Conservation (phyloP, 1,140 invertebrate genomes). For the Pseudoatta argentina region DNA sequence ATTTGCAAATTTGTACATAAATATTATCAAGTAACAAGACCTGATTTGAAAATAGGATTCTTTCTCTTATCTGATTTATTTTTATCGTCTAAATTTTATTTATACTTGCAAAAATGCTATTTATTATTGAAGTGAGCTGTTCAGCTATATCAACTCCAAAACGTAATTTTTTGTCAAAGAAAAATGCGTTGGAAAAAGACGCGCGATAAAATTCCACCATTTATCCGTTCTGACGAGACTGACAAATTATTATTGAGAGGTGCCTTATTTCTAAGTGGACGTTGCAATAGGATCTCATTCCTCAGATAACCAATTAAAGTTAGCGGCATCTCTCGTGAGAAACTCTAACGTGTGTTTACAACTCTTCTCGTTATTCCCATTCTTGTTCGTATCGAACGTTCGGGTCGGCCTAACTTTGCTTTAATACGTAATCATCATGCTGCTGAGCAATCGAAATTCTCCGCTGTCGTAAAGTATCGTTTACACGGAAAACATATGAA, state of each 20-base stretch:
- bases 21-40: too few species aligned
- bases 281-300: slow-evolving; percentile 47
- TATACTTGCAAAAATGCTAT: too few species aligned
- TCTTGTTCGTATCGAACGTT: slow-evolving; percentile 3
- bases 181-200: not conserved
- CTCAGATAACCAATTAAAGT: slow-evolving; percentile 66
- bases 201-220: not conserved
- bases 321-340: slow-evolving; percentile 55
- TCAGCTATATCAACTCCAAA: not conserved
- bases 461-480: not conserved
- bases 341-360: slow-evolving; percentile 39
- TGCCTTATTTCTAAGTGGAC: slow-evolving; percentile 18
- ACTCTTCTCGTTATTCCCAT: slow-evolving; percentile 42
- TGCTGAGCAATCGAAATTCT: slow-evolving; percentile 27
- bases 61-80: too few species aligned
- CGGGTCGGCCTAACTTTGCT: slow-evolving; percentile 8
- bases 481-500: not conserved
- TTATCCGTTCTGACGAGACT: not conserved
- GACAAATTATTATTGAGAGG: slow-evolving; percentile 24
- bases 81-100: too few species aligned
- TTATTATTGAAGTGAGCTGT: not conserved
- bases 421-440: slow-evolving; percentile 27
- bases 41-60: too few species aligned
- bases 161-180: not conserved
- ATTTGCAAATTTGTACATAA: too few species aligned